Evolutionary conservation across 1,140 invertebrate species (phyloP), one percentile per base, ranked within the genome.

Genomic region (Orchesella cincta): DNA sequence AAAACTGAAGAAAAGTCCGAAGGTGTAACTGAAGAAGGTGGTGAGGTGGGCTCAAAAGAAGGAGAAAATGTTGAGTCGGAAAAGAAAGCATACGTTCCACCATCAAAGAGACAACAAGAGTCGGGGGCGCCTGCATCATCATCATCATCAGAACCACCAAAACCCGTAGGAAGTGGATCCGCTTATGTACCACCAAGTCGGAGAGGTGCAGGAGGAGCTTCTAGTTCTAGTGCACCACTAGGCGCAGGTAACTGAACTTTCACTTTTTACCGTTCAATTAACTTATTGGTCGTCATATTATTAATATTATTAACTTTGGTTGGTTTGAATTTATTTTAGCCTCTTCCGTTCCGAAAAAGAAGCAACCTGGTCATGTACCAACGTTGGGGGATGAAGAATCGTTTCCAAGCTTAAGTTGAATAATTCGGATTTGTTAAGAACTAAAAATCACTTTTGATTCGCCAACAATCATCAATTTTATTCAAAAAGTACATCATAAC

Each of bases 21-120:
- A 23, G 54, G 23, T 23, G 54, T 5, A 33, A 29, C 26, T 5
- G 62, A 33, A 33, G 29, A 8, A 46, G 39, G 39, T 8, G 39
- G 14, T 67, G 62, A 29, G n/a, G 62, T 31, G 33, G 62, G 62
- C 62, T 67, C 62, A 67, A 67, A 67, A 31, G 62, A 67, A 16
- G 26, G 8, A 16, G 31, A 67, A 8, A 67, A 67, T 14, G n/a
- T n/a, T n/a, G 74, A 79, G 70, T 70, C 57, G 12, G 31, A 20
- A 12, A 3, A n/a, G 29, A 73, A 73, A 26, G 26, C 8, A 12
- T 73, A 73, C 29, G 39, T 73, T 12, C 71, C 71, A 1, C 71
- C 71, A 3, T 39, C 33, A 5, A 39, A 23, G 71, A 73, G 71
- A 51, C 14, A 39, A 35, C 34, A 46, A 26, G 14, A 73, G 39